A percentile compares a stretch with the other conserved stretches of the same genome.
Evolutionary conservation across 2,797 vertebrate genomes (phyloP).

Genomic region (Alauda arvensis): DNA sequence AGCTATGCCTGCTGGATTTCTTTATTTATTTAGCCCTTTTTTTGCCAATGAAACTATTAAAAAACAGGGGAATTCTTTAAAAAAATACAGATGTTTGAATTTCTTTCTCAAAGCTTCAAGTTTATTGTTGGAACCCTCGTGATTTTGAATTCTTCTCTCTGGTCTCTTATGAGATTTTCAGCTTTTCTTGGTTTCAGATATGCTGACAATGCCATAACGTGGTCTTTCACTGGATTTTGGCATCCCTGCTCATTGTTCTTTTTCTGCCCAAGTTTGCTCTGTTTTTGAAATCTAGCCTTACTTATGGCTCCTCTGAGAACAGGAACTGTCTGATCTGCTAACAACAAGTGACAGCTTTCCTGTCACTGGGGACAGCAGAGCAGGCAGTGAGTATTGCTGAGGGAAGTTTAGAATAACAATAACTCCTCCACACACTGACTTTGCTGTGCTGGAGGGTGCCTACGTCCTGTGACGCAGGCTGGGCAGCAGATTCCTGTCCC

Average conservation of each 20-base stretch:
- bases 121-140: slow-evolving; percentile 13
- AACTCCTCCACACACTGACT: not conserved
- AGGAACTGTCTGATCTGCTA: slow-evolving; percentile 42
- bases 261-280: slow-evolving; percentile 44
- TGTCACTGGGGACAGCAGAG: slow-evolving; percentile 38
- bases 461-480: slow-evolving; percentile 15
- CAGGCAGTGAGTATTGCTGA: slow-evolving; percentile 12
- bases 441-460: not conserved
- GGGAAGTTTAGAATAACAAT: slow-evolving; percentile 39
- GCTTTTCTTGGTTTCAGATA: slow-evolving; percentile 44
- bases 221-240: slow-evolving; percentile 31
- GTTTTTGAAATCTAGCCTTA: slow-evolving; percentile 55
- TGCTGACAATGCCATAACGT: slow-evolving; percentile 45
- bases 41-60: not conserved
- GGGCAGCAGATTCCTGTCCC: slow-evolving; percentile 23
- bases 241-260: slow-evolving; percentile 46
- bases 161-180: slow-evolving; percentile 24
- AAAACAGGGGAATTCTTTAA: not conserved
- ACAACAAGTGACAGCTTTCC: slow-evolving; percentile 59
- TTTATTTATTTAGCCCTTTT: not conserved
- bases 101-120: not conserved
- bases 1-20: not conserved
- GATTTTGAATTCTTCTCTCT: slow-evolving; percentile 23
- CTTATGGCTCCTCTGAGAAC: slow-evolving; percentile 45
- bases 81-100: not conserved